Evolutionary conservation across 2,888 invertebrate species (phyloP).

Genomic region (Drepana falcataria): DNA sequence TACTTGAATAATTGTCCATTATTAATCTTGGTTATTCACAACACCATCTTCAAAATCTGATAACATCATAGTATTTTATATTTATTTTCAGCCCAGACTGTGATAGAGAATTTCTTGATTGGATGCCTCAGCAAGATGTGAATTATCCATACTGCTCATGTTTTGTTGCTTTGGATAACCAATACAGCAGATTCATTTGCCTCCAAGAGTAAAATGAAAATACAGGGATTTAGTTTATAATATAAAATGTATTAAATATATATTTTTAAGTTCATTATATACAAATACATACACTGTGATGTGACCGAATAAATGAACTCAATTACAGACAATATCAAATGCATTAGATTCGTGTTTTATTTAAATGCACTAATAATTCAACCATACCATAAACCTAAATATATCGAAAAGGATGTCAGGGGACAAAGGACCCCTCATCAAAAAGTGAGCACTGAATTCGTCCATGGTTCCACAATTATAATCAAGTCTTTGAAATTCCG

Average conservation of each 20-base stretch:
- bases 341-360: slow-evolving; percentile 18
- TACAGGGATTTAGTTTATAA: slow-evolving; percentile 78
- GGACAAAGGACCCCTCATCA: no score
- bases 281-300: slow-evolving; percentile 57
- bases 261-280: slow-evolving; percentile 72
- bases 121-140: slow-evolving; percentile 76
- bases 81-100: slow-evolving; percentile 83
- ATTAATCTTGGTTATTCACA: no score
- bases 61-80: neutral
- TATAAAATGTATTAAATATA: slow-evolving; percentile 66
- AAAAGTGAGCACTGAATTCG: no score
- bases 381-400: neutral
- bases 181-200: slow-evolving; percentile 65
- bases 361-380: slow-evolving; percentile 6
- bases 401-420: slow-evolving; percentile 3
- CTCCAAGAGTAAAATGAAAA: slow-evolving; percentile 67
- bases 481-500: no score
- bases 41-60: no score
- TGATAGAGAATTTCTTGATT: slow-evolving; percentile 86
- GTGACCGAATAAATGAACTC: slow-evolving; percentile 50
- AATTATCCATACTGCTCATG: slow-evolving; percentile 41
- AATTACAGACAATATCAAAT: slow-evolving; percentile 71
- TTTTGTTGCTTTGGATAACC: slow-evolving; percentile 62
- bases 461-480: no score
- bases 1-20: no score